A percentile compares a stretch with the other conserved stretches of the same genome.
Conservation (phyloP, 2,888 invertebrate species). For the Lasioglossum vierecki region DNA sequence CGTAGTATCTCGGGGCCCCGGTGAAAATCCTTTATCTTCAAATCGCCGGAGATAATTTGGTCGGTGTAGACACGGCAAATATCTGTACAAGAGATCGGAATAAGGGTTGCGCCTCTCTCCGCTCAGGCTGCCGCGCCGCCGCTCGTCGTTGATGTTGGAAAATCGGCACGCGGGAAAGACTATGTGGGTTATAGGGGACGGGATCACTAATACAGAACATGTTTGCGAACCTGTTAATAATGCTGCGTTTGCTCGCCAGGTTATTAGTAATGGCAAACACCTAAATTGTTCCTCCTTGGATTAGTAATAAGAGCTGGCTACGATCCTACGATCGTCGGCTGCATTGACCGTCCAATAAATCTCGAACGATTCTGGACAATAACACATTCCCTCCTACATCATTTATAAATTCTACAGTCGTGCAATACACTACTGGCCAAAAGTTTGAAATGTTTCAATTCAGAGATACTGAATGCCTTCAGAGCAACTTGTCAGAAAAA, state of each 20-base stretch:
- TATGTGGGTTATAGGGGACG: slow-evolving; percentile 77
- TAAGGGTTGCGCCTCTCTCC: slow-evolving; percentile 69
- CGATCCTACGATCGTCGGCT: slow-evolving; percentile 40
- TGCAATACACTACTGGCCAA: no score
- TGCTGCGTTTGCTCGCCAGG: slow-evolving; percentile 81
- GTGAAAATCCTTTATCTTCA: slow-evolving; percentile 81
- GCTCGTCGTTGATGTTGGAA: slow-evolving; percentile 45
- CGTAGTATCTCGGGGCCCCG: slow-evolving; percentile 35
- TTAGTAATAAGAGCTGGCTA: slow-evolving; percentile 74
- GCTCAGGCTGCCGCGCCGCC: slow-evolving; percentile 30
- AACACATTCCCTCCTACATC: neutral
- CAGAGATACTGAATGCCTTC: no score
- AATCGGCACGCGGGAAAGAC: slow-evolving; percentile 73
- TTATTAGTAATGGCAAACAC: slow-evolving; percentile 83
- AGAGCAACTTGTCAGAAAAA: no score
- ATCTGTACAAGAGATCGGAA: slow-evolving; percentile 82
- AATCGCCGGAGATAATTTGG: slow-evolving; percentile 81
- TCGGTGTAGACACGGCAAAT: slow-evolving; percentile 82
- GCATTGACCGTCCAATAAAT: slow-evolving; percentile 35
- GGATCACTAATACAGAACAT: slow-evolving; percentile 81
- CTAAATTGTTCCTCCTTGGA: slow-evolving; percentile 79
- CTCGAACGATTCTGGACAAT: neutral
- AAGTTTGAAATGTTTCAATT: no score
- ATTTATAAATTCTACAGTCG: neutral
- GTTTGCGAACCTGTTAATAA: slow-evolving; percentile 83